These are phyloP conservation scores for Burhinus oedicnemus DNA, from an alignment of 2,113 vertebrate genomes.

Conservation along the genomic window DNA sequence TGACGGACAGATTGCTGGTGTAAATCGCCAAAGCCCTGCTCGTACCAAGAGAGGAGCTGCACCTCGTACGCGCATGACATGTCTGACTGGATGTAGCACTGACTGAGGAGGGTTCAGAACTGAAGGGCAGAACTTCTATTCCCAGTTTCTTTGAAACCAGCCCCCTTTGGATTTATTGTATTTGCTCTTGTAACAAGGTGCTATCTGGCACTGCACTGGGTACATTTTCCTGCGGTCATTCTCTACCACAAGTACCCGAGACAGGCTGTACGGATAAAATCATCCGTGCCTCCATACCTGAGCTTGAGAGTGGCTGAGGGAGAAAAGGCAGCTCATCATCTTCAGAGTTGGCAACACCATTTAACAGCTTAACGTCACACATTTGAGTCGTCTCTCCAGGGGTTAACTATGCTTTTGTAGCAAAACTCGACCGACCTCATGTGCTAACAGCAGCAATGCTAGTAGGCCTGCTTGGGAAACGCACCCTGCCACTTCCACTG, in stretches of 20 bases:
- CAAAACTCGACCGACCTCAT: not conserved
- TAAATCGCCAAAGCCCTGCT: not conserved
- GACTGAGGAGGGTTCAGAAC: not conserved
- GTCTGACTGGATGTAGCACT: not conserved
- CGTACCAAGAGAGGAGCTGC: not conserved
- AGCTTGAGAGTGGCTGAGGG: not conserved
- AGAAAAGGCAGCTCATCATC: not conserved
- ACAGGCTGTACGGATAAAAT: not conserved
- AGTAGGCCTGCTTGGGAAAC: not conserved
- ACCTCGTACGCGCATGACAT: fast-evolving
- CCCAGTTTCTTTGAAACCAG: not conserved
- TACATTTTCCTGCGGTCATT: not conserved
- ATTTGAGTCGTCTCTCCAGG: not conserved
- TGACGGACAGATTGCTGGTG: not conserved
- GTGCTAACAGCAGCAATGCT: not conserved
- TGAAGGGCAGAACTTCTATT: not conserved
- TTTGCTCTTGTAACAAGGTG: not conserved
- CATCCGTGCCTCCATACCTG: not conserved
- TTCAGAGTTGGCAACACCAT: not conserved
- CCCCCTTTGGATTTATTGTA: not conserved
- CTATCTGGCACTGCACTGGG: not conserved
- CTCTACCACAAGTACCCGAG: not conserved
- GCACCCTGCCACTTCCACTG: not conserved
- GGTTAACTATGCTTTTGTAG: not conserved
- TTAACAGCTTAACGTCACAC: not conserved